Evolutionary conservation across 2,113 vertebrate genomes (phyloP).

Genomic region (Zosterops japonicus): DNA sequence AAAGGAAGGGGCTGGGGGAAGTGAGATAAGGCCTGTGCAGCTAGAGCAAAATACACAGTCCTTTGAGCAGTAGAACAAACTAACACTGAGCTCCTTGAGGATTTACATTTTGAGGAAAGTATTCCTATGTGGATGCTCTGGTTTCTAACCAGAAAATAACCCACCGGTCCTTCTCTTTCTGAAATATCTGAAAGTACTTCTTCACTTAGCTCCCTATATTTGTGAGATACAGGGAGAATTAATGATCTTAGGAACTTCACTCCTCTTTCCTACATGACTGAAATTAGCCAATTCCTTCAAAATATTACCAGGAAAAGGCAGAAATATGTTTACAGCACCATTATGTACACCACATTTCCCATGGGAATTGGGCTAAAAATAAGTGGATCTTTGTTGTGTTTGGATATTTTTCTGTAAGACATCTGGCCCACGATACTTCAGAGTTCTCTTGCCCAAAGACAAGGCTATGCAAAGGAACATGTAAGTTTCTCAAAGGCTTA

Average conservation of each 20-base stretch:
- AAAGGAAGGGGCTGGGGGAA: slow-evolving; percentile 22
- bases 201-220: not conserved
- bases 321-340: not conserved
- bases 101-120: not conserved
- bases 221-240: not conserved
- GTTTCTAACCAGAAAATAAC: not conserved
- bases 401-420: not conserved
- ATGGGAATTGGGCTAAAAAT: not conserved
- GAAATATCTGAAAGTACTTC: not conserved
- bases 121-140: not conserved
- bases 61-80: not conserved
- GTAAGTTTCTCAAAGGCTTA: not conserved
- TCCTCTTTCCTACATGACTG: not conserved
- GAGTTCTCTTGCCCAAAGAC: not conserved
- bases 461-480: not conserved
- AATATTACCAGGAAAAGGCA: not conserved
- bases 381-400: not conserved
- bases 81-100: not conserved
- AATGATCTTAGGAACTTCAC: not conserved
- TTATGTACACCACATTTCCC: rapidly evolving
- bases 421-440: not conserved
- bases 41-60: not conserved
- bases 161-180: not conserved
- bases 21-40: not conserved
- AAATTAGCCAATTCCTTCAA: not conserved